These are phyloP conservation scores for Empidonax alnorum DNA, from an alignment of 2,113 vertebrate genomes.

Conservation along the genomic window DNA sequence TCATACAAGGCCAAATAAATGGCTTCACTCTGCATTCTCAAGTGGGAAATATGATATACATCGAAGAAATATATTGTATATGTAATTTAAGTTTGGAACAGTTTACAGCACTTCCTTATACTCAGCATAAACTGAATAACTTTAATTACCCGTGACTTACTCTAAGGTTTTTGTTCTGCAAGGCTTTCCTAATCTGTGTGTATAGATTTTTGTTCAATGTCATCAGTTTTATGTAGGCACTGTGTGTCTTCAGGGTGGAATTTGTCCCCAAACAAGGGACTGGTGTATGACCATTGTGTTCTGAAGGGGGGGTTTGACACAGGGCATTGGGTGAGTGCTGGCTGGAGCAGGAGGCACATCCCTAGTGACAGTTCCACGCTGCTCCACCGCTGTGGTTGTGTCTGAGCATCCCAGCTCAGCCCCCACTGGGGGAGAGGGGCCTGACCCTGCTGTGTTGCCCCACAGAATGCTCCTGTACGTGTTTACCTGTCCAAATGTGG, in stretches of 20 bases:
- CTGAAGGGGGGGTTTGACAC: fast-evolving
- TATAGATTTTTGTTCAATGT: neutral
- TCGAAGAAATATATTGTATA: neutral
- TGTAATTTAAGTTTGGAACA: neutral
- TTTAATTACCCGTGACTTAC: neutral
- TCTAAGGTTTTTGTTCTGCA: neutral
- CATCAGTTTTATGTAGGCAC: neutral
- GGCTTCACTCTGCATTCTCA: neutral
- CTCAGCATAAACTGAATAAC: neutral
- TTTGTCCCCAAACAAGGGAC: neutral
- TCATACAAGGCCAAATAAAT: neutral
- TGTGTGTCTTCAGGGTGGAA: neutral
- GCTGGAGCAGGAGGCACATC: neutral
- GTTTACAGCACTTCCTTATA: neutral
- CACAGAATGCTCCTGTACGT: fast-evolving
- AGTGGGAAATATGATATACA: neutral
- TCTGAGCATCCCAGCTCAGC: neutral
- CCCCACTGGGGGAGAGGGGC: fast-evolving
- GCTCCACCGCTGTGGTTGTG: neutral
- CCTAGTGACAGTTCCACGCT: fast-evolving
- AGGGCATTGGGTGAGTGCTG: fast-evolving
- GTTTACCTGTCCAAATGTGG: neutral
- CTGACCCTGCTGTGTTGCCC: neutral
- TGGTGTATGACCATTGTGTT: neutral
- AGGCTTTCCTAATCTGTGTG: neutral